Base-by-base conservation (phyloP, 2,797 vertebrate genomes). In the Erithacus rubecula region DNA sequence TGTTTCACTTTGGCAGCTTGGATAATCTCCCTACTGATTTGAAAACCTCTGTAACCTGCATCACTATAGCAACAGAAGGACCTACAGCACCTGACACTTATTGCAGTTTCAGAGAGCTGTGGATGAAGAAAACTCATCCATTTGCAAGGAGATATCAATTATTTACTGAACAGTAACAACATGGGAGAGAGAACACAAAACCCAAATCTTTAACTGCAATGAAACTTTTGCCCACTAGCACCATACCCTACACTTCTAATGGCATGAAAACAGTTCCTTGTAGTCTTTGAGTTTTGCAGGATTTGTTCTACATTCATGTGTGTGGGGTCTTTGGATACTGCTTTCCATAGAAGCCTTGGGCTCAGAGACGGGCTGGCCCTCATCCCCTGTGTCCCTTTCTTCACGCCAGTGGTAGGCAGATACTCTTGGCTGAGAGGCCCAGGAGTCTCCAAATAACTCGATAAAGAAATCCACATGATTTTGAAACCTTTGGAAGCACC, bases 321-420 rank as follows among this genome's bases (percentile, higher is more conserved):
- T 4, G 10, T 27, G 6, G 5, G 1, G 17, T 23, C 12, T 69
- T 63, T 53, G n/a, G 15, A 8, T 29, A 37, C 8, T 4, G 1
- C 3, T 64, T 64, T 21, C 29, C 15, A 51, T 46, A 15, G 10
- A 34, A 88, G 8, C 3, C 12, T 74, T 20, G 53, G 15, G 16
- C 13, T 71, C 19, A 55, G 34, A 74, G 21, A 10, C 11, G 10
- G 10, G 4, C 9, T 76, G 37, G 3, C 2, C 22, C 22, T 59
- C 34, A 82, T 3, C 2, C 2, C 1, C 18, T 37, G 29, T 17
- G 41, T 24, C 6, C 11, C 11, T 32, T 71, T 5, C 7, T 39
- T 86, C 32, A 20, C 0, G 0, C 27, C 5, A 2, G 15, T 5
- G 6, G 9, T 10, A 52, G 17, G 5, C 2, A 8, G 15, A 65